These are phyloP conservation scores for Vipera latastei DNA, from an alignment of 2,797 vertebrate genomes.

Conservation along the genomic window DNA sequence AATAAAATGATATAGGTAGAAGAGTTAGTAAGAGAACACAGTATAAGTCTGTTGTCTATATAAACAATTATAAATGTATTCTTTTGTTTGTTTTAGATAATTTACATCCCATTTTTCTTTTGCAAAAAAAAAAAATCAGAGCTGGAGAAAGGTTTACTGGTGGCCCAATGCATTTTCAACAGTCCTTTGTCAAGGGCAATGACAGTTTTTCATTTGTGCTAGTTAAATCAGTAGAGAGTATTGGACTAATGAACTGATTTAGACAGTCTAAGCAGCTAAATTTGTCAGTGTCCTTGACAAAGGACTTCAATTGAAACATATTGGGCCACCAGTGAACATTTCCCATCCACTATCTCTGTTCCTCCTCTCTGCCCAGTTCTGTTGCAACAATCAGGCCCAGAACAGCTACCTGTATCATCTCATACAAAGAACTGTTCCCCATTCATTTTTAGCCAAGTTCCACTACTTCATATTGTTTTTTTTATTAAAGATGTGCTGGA, in stretches of 20 bases:
- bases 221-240: background rate
- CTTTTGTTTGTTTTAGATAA: background rate
- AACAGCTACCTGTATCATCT: background rate
- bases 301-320: background rate
- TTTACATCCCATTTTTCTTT: background rate
- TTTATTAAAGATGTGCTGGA: background rate
- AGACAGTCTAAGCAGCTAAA: background rate
- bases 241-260: background rate
- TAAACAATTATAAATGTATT: background rate
- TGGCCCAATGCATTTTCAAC: background rate
- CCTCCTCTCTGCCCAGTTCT: background rate
- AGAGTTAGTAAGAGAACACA: background rate
- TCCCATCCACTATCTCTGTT: background rate
- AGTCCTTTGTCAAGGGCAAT: background rate
- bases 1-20: background rate
- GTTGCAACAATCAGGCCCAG: background rate
- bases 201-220: background rate
- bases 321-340: background rate
- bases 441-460: background rate
- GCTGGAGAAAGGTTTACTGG: background rate
- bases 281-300: background rate
- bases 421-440: background rate
- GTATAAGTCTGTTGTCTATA: background rate
- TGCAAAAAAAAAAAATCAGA: background rate
- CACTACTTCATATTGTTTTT: background rate